Percentiles rank a stretch among this genome's conserved stretches.
These are phyloP conservation scores for Rhyacichthys aspro DNA, from an alignment of 2,797 vertebrate genomes.

Conservation along the genomic window DNA sequence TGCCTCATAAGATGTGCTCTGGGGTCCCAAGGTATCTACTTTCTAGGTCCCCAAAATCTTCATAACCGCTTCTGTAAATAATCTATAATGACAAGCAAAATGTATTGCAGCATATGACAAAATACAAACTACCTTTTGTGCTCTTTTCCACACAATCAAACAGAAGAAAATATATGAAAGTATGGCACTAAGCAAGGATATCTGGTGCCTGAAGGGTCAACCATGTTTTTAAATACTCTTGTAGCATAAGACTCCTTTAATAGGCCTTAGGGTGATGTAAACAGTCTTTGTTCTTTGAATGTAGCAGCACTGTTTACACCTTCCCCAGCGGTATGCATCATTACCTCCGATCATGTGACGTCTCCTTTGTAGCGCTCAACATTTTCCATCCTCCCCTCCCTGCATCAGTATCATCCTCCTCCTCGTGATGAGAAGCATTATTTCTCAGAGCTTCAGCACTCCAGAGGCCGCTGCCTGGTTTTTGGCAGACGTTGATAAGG, in stretches of 20 bases:
- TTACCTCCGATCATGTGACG: slow-evolving; percentile 1
- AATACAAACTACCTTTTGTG: not conserved
- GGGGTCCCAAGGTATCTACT: no score
- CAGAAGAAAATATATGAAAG: slow-evolving; percentile 5
- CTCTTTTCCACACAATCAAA: not conserved
- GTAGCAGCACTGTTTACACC: slow-evolving; percentile 4
- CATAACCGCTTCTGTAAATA: no score
- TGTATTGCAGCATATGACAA: no score
- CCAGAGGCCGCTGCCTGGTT: slow-evolving; percentile 52
- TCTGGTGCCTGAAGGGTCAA: slow-evolving; percentile 6
- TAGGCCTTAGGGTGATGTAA: slow-evolving; percentile 7
- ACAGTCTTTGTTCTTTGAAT: slow-evolving; percentile 12
- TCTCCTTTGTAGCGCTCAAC: no score
- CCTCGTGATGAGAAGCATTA: slow-evolving; percentile 64
- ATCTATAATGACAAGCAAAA: no score
- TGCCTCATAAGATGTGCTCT: no score
- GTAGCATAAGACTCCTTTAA: not conserved
- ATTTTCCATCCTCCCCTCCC: slow-evolving; percentile 11
- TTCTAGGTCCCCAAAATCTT: no score
- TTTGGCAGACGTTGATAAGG: slow-evolving; percentile 75
- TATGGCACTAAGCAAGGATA: slow-evolving; percentile 3
- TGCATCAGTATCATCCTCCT: slow-evolving; percentile 30
- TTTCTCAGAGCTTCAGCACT: slow-evolving; percentile 61
- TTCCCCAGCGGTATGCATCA: not conserved
- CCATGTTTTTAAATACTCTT: not conserved